Evolutionary conservation across 2,797 vertebrate genomes (phyloP).

Genomic region (Lerista edwardsae): DNA sequence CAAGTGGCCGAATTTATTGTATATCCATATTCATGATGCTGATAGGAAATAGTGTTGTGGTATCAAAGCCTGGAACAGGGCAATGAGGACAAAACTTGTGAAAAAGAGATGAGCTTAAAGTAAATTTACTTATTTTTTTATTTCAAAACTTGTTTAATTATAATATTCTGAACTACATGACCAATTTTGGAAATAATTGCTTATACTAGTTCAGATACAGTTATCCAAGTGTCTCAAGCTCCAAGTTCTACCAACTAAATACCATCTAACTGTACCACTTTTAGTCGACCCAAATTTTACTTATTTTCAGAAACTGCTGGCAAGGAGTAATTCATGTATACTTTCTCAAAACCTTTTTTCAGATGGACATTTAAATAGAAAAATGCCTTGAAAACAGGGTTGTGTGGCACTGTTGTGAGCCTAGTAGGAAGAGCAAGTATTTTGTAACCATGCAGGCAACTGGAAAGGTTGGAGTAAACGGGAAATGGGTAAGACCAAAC

Average conservation of each 20-base stretch:
- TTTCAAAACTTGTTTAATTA: not conserved
- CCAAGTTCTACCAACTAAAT: not conserved
- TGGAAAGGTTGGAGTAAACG: not conserved
- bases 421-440: not conserved
- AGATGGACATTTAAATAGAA: not conserved
- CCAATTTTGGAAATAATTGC: not conserved
- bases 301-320: not conserved
- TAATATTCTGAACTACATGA: not conserved
- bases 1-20: too few species aligned
- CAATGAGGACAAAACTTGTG: not conserved
- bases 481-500: not conserved
- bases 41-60: not conserved
- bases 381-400: not conserved
- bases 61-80: not conserved
- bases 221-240: not conserved
- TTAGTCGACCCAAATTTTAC: not conserved
- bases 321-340: not conserved
- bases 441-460: not conserved
- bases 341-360: not conserved
- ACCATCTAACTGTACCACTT: too few species aligned
- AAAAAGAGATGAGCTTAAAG: not conserved
- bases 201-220: not conserved
- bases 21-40: not conserved
- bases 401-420: not conserved
- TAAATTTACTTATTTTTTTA: not conserved